Percentiles rank a stretch among this genome's conserved stretches.
Conservation (phyloP, 2,888 invertebrate species). For the Rhimphoctona megacephalus region DNA sequence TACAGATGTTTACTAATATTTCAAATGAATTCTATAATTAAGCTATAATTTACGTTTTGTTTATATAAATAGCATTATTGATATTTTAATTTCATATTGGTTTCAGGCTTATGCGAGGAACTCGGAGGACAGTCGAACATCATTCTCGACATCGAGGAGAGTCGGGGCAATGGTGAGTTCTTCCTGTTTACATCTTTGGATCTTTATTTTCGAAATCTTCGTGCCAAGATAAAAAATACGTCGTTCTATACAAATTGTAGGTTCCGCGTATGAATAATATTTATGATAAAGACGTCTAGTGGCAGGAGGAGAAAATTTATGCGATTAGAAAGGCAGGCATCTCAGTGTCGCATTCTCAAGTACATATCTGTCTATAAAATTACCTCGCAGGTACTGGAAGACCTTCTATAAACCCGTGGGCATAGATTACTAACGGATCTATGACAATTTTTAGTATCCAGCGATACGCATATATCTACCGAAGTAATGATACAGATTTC, state of each 20-base stretch:
- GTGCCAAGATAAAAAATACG: slow-evolving; percentile 32
- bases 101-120: slow-evolving; percentile 91
- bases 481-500: slow-evolving; percentile 53
- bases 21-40: background rate
- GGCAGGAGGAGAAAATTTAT: slow-evolving; percentile 48
- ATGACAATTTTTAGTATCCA: slow-evolving; percentile 36
- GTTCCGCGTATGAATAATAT: slow-evolving; percentile 31
- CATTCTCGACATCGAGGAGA: slow-evolving; percentile 96
- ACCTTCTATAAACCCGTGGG: slow-evolving; percentile 41
- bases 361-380: slow-evolving; percentile 47
- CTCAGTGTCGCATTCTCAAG: slow-evolving; percentile 37
- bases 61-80: background rate
- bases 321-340: slow-evolving; percentile 57
- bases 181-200: background rate
- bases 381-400: slow-evolving; percentile 14
- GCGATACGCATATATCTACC: slow-evolving; percentile 23
- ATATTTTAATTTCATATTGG: slow-evolving; percentile 61
- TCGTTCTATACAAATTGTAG: slow-evolving; percentile 31
- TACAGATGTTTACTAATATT: background rate
- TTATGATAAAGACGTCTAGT: slow-evolving; percentile 53
- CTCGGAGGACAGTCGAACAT: slow-evolving; percentile 95
- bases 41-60: background rate
- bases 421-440: slow-evolving; percentile 45
- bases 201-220: background rate
- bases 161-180: slow-evolving; percentile 93